phyloP scores from a whole-genome alignment of 53 echinoderm and acorn worm species.

The Mesocentrotus franciscanus region DNA sequence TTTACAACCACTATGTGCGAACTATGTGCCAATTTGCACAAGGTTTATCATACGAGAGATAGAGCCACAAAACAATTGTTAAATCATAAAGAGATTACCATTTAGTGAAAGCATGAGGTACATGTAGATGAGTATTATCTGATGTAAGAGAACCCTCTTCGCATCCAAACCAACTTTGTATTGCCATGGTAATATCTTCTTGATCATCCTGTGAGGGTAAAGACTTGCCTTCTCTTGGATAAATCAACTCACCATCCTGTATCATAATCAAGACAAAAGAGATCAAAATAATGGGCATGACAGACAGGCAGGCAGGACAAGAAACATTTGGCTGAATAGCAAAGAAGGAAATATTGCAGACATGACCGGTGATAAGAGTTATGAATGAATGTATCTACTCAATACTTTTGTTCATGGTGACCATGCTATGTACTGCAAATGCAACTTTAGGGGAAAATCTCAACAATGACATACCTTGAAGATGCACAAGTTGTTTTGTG shows the following conservation, averaged over 20 bases:
- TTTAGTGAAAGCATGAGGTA: conserved; percentile 22
- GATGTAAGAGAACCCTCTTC: background rate
- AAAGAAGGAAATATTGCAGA: background rate
- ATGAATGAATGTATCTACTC: too few relatives aligned
- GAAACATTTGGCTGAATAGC: background rate
- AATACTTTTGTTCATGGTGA: too few relatives aligned
- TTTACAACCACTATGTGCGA: background rate
- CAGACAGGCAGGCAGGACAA: too few relatives aligned
- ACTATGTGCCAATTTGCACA: background rate
- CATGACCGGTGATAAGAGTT: background rate
- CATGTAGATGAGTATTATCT: background rate
- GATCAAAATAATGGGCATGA: too few relatives aligned
- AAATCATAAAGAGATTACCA: background rate
- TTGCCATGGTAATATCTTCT: background rate
- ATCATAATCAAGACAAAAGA: background rate
- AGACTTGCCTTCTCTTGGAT: conserved; percentile 31
- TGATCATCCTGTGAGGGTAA: conserved; percentile 33
- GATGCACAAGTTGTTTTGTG: conserved; percentile 60
- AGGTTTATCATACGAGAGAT: background rate
- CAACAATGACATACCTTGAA: conserved; percentile 20
- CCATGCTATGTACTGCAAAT: too few relatives aligned
- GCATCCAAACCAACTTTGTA: conserved; percentile 40
- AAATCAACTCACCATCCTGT: conserved; percentile 46
- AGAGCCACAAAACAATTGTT: background rate
- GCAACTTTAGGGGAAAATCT: too few relatives aligned